Evolutionary conservation across 2,113 vertebrate genomes (phyloP), one percentile per base, ranked within the genome.

Genomic region (Trematomus loennbergii): DNA sequence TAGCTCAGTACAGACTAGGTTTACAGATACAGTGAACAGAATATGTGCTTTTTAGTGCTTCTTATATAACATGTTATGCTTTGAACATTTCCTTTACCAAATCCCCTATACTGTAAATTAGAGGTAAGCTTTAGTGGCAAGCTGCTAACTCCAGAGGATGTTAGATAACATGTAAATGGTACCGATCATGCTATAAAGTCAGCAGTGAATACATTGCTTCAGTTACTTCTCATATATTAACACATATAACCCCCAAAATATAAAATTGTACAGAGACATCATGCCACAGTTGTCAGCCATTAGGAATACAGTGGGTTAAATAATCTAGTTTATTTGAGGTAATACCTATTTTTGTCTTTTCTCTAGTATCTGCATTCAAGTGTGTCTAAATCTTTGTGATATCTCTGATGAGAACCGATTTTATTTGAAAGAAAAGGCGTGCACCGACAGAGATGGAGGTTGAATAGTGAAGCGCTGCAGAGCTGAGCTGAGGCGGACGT

Each of bases 111-210:
- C 29, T 29, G 29, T 29, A 89, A 82, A 92, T 81, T 76, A 81
- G 87, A 91, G 67, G 74, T 90, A 85, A 92, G 89, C 81, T 90
- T 76, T 81, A 75, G 80, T 84, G 65, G 57, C 77, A 89, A 84
- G 82, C 85, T 90, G 86, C 72, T 81, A 75, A 72, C 74, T 81
- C 65, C 52, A 78, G 67, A 85, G 78, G 36, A 81, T 43, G 79
- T 87, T 85, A 91, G 86, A 75, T 87, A 88, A 90, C 75, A 69
- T 62, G 72, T 68, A 58, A 54, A 78, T 78, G 45, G 10, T 71
- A 72, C 62, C 78, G 57, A 77, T 70, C 16, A 20, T 36, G 29
- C 58, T 59, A 16, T 71, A 65, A 46, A 46, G 49, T 49, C 20
- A 78, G 66, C 72, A 52, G 61, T 53, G 52, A 18, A 52, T 55